Evolutionary conservation across 1,140 invertebrate genomes (phyloP), one percentile per base, ranked within the genome.

Genomic region (Drosophila jambulina): DNA sequence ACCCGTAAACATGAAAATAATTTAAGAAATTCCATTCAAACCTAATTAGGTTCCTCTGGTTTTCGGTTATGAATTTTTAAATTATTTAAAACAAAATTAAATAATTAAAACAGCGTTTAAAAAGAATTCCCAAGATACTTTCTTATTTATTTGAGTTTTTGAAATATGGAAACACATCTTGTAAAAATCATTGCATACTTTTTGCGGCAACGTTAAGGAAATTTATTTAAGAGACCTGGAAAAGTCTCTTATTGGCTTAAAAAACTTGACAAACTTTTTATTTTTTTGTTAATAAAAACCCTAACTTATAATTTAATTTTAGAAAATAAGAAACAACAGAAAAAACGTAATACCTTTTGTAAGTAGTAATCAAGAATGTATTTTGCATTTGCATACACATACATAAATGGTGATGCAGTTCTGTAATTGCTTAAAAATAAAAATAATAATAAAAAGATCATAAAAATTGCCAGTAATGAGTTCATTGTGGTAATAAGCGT

Each of bases 401-500:
- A 51, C 21, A 34, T 40, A 38, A 36, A 23, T 36, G 54, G 34
- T n/a, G 23, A 4, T 38, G 17, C 21, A 53, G 27, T 21, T 56
- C 9, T 23, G 15, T 38, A 23, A 56, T 38, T 38, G 21, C 5
- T 25, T n/a, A 4, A 17, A n/a, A 4, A 23, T 21, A 53, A 56
- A 56, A 23, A 23, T 32, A 53, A 51, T 6, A 42, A 19, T 21
- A 9, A 49, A 40, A 49, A 17, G 15, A 32, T 15, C 17, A 54
- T 32, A 53, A 23, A 15, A 23, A 53, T 2, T 21, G 12, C 15
- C 19, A 57, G 21, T 10, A 23, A 38, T 40, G 54, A 38, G 34
- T 40, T 40, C 23, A 25, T 57, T 57, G 40, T 36, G 34, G 34
- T 25, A 57, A 57, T 56, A 56, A 56, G 51, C 51, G 29, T 53